Percentiles rank a stretch among this genome's conserved stretches.
Evolutionary conservation across 1,140 invertebrate genomes (phyloP).

Genomic region (Lordiphosa mommai): DNA sequence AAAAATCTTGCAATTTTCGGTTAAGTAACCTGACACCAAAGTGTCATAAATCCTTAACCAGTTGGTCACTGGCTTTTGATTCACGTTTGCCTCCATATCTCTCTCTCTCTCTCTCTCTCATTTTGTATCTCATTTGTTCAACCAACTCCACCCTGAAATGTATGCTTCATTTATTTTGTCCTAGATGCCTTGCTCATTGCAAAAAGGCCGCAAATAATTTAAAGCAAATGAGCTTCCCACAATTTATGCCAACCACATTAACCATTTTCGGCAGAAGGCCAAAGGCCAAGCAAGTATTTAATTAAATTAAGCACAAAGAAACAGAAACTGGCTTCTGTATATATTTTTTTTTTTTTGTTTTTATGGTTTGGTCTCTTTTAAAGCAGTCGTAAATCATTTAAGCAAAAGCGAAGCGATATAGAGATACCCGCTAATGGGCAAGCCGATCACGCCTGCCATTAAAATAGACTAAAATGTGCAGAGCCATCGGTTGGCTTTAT

Average conservation of each 20-base stretch:
- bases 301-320: conserved; percentile 71
- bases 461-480: conserved; percentile 69
- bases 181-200: conserved; percentile 19
- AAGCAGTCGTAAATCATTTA: conserved; percentile 68
- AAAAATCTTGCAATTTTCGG: not conserved
- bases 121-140: conserved; percentile 33
- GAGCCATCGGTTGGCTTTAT: conserved; percentile 52
- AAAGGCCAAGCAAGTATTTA: conserved; percentile 63
- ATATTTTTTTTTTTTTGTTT: not conserved
- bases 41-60: conserved; percentile 2
- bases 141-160: conserved; percentile 29
- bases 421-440: conserved; percentile 50
- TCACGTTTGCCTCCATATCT: not conserved
- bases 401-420: conserved; percentile 25
- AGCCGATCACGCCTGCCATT: conserved; percentile 68
- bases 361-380: conserved; percentile 31
- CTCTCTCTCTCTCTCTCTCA: not conserved
- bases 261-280: conserved; percentile 53
- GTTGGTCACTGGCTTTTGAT: not conserved
- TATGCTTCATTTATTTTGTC: conserved; percentile 35
- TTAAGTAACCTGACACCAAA: not conserved
- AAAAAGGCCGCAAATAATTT: conserved; percentile 63
- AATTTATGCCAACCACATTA: conserved; percentile 75
- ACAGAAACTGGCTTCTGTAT: conserved; percentile 40
- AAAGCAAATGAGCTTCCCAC: conserved; percentile 66